Evolutionary conservation across 2,797 vertebrate genomes (phyloP), one percentile per base, ranked within the genome.

Genomic region (Huso huso): DNA sequence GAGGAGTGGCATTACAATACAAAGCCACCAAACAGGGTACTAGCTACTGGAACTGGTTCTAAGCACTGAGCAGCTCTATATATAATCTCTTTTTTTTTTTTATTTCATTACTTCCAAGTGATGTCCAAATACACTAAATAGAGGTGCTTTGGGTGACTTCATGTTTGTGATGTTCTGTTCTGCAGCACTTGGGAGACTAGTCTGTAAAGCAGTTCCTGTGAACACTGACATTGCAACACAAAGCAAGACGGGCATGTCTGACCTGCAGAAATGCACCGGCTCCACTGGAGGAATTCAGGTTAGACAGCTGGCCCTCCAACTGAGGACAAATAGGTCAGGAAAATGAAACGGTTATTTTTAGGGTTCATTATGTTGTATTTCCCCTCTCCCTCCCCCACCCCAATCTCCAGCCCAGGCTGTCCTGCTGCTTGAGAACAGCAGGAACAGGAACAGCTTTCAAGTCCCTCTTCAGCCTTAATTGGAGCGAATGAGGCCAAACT

Each of bases 401-500:
- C 12, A n/a, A 7, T n/a, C 12, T 58, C 12, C 6, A 58, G 55
- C 12, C 10, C 55, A 9, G 49, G 62, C 7, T 51, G 7, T 53
- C 61, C 61, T 65, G 69, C 65, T 70, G 61, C 48, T 70, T 48
- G 12, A 51, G 11, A 37, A 10, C 62, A 70, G 69, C 65, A 63
- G 65, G 65, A 48, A 60, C 52, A 58, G 49, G 61, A 66, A 62
- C 49, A 18, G 5, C 49, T 62, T 58, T 62, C 53, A 12, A 58
- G 6, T 57, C 53, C 50, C 69, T 58, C 65, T 63, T 70, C 65
- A 70, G 15, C 49, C 57, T 60, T 70, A 70, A 67, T 67, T 70
- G 55, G 65, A 63, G 5, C 51, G 52, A 70, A 67, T 70, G 61
- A 70, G 61, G 37, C 4, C 37, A 37, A 37, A 37, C 15, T 66